Evolutionary conservation across 2,888 invertebrate genomes (phyloP).

Genomic region (Dolichopus griseipennis): DNA sequence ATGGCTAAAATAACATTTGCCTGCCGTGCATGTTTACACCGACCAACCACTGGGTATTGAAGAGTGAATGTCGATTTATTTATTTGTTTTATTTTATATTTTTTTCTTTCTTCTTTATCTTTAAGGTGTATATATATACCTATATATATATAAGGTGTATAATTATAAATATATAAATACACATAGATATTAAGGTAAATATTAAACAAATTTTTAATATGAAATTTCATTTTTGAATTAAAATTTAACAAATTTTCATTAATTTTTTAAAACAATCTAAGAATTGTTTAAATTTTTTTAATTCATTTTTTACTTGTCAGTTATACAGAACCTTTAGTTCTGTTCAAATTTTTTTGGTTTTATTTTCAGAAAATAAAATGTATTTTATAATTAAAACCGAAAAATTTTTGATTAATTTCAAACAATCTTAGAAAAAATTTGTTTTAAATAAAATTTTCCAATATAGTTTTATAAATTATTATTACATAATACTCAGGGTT

Average conservation of each 20-base stretch:
- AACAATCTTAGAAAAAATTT: too few species aligned
- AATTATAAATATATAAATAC: too few species aligned
- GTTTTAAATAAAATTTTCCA: too few species aligned
- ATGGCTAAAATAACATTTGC: background rate
- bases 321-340: background rate
- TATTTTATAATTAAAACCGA: background rate
- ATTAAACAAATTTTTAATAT: background rate
- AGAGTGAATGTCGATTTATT: constrained; percentile 18
- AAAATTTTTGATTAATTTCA: background rate
- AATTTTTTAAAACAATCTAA: background rate
- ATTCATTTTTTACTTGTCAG: background rate
- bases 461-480: too few species aligned
- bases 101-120: background rate
- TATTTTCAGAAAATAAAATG: background rate
- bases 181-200: too few species aligned
- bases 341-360: background rate
- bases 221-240: background rate
- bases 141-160: background rate
- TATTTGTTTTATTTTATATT: constrained; percentile 13
- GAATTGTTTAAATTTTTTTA: background rate
- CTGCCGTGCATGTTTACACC: constrained; percentile 16
- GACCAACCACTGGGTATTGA: constrained; percentile 11
- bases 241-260: background rate
- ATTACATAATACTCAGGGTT: too few species aligned
- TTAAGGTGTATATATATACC: background rate